Evolutionary conservation across 2,797 vertebrate species (phyloP), one percentile per base, ranked within the genome.

Genomic region (Megalops cyprinoides): DNA sequence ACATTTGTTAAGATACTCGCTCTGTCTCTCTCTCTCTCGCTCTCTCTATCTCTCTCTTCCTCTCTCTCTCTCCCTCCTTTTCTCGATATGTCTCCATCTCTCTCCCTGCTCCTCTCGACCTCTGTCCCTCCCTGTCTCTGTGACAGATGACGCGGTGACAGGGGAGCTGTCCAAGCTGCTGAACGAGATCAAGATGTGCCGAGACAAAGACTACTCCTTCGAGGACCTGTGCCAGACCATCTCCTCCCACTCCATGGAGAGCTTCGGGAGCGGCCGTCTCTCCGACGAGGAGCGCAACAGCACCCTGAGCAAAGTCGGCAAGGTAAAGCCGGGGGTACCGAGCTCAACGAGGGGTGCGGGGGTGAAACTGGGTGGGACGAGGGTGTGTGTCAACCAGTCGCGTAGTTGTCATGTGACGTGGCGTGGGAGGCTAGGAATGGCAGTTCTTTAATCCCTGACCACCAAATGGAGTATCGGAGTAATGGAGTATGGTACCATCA

Each of bases 191-290:
- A 97, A 98, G 90, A 95, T 96, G 88, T 98, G 97, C 87, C 95
- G 96, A 87, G 97, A 98, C 91, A 96, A 96, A 84, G 97, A 99
- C 88, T 97, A 96, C 89, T 98, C 97, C 82, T 98, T 99, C 69
- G 97, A 99, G 94, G 97, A 99, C 87, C 94, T 97, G 82, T 98
- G 97, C 91, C 96, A 97, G 88, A 97, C 97, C 82, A 95, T 98
- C 88, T 98, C 97, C 87, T 96, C 97, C 73, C 94, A 95, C 78
- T 99, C 95, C 88, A 94, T 97, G 95, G 97, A 98, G 89, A 97
- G 97, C 92, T 94, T 97, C 81, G 94, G 95, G 91, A 94, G 94
- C 39, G 92, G 92, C 4, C 95, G 95, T 81, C 93, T 96, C 80
- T 97, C 96, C 37, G 96, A 98, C 74, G 97, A 97, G 89, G 97